Conservation (phyloP, 37 sponge, comb jelly and placozoan species). For the Agelas oroides region DNA sequence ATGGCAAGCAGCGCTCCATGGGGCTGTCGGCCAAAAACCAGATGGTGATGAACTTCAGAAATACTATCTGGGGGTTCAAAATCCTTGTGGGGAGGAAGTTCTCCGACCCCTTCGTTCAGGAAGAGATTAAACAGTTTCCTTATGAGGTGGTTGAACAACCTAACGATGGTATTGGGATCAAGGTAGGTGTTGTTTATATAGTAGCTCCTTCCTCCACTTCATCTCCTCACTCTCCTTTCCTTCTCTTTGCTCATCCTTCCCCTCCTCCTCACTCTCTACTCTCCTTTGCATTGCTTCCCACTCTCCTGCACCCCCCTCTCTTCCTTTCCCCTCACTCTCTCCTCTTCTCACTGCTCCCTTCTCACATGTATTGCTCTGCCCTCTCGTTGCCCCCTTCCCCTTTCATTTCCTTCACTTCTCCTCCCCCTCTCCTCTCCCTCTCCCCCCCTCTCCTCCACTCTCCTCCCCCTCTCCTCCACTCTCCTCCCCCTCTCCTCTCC, state of each 20-base stretch:
- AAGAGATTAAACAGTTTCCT: slow-evolving; percentile 62
- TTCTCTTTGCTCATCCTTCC: too few species aligned
- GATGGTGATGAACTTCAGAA: slow-evolving; percentile 83
- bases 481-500: too few species aligned
- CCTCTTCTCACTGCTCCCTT: too few species aligned
- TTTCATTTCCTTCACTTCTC: too few species aligned
- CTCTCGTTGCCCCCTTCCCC: too few species aligned
- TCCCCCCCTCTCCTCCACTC: too few species aligned
- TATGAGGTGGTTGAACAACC: slow-evolving; percentile 67
- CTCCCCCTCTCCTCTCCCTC: background rate
- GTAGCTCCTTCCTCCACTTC: too few species aligned
- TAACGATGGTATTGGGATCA: slow-evolving; percentile 79
- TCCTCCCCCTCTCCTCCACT: background rate
- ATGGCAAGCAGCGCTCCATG: slow-evolving; percentile 60
- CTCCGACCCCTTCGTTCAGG: slow-evolving; percentile 89
- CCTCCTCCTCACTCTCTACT: slow-evolving; percentile 18
- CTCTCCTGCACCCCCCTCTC: too few species aligned
- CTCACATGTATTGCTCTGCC: too few species aligned
- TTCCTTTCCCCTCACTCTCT: too few species aligned
- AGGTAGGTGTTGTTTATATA: slow-evolving; percentile 77
- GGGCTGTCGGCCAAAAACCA: slow-evolving; percentile 89
- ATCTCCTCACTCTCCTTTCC: too few species aligned
- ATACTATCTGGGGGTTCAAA: slow-evolving; percentile 85
- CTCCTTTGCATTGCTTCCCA: too few species aligned
- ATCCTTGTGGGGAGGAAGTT: slow-evolving; percentile 84